These are phyloP conservation scores for Caenorhabditis panamensis DNA, from an alignment of 2,888 invertebrate species.

Conservation along the genomic window DNA sequence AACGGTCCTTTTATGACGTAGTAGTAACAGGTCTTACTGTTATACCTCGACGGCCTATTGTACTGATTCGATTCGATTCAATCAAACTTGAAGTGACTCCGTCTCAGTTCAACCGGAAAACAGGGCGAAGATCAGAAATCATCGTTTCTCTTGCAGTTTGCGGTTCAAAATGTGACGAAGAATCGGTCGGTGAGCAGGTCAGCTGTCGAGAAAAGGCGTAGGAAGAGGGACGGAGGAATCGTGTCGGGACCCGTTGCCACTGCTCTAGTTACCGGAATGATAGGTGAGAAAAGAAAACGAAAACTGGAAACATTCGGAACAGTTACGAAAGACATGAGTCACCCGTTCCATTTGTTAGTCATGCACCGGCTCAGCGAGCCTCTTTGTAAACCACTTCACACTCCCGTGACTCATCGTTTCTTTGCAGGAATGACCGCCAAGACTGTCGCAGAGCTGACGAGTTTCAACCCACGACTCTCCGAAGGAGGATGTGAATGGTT, in stretches of 20 bases:
- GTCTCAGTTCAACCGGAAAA: no score
- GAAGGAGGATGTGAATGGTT: slow-evolving; percentile 77
- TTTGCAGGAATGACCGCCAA: slow-evolving; percentile 76
- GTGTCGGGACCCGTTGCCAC: slow-evolving; percentile 75
- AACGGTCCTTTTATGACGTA: neutral
- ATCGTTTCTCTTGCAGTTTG: slow-evolving; percentile 21
- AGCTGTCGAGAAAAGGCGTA: slow-evolving; percentile 47
- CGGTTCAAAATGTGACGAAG: slow-evolving; percentile 38
- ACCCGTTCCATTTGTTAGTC: slow-evolving; percentile 11
- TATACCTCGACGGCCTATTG: neutral
- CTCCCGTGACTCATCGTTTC: slow-evolving; percentile 1
- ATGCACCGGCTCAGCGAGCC: neutral
- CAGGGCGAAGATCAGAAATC: neutral
- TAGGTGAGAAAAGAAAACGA: slow-evolving; percentile 68
- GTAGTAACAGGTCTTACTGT: neutral
- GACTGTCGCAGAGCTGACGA: slow-evolving; percentile 74
- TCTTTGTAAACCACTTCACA: neutral
- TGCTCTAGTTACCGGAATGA: slow-evolving; percentile 78
- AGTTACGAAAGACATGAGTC: slow-evolving; percentile 9
- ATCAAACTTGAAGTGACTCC: neutral
- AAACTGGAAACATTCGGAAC: neutral
- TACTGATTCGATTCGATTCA: neutral
- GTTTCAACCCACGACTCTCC: slow-evolving; percentile 69
- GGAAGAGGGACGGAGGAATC: slow-evolving; percentile 72
- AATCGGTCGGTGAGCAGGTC: slow-evolving; percentile 38